Base-by-base conservation (phyloP, 1,140 invertebrate species). In the Protaetia brevitarsis region DNA sequence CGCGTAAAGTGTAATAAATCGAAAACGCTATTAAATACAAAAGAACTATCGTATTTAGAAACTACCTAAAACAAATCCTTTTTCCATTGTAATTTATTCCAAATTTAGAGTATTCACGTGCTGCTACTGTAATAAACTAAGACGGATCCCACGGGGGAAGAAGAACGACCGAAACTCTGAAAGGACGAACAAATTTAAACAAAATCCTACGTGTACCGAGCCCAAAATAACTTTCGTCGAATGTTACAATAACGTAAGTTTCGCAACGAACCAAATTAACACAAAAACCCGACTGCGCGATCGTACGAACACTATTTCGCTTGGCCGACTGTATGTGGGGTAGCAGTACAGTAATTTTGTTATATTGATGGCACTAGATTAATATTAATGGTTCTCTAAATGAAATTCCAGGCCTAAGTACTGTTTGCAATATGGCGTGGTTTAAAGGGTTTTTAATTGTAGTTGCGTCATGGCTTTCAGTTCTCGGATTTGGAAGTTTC, bases 301-400 rank as follows among this genome's bases (percentile, higher is more conserved):
- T 1, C 23, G 13, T 45, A 16, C 13, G 8, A 45, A 13, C 16
- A 21, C 41, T 13, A 45, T 19, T 45, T 45, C 41, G 41, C 4
- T 21, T 45, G 41, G 41, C 10, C 41, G 41, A 45, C 16, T 45
- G 41, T 45, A 45, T 45, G 41, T 45, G 41, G 41, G 41, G 41
- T 45, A 45, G 41, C 16, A 45, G 41, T 67, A 64, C 58, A 68
- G 69, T 71, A 73, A 73, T 73, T 71, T 73, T 63, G 69, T 71
- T 71, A 73, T 73, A 73, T 74, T 73, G 71, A 73, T 74, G 71
- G 70, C 64, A 71, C 70, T 70, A 70, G 73, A 74, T 74, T 71
- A 73, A 74, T 74, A 74, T 74, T 74, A 74, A 74, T 74, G 73
- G 71, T 72, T 67, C 61, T 68, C 68, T 67, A 73, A 74, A 74